Base-by-base conservation (phyloP, 1,140 invertebrate genomes). In the Mercenaria mercenaria region DNA sequence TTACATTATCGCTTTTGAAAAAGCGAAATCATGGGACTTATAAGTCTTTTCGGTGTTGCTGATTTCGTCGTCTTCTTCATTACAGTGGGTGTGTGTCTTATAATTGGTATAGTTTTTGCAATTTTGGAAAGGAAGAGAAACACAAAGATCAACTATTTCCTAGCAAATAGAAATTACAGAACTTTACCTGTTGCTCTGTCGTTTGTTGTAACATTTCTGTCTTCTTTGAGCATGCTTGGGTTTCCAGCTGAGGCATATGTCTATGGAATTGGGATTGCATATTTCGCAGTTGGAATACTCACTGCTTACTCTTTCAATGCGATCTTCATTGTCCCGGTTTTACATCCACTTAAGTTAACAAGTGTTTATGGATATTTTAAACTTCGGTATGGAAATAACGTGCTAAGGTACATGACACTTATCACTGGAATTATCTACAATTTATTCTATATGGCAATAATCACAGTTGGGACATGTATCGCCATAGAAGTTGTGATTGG, bases 171-270 rank as follows among this genome's bases (percentile, higher is more conserved):
- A 13, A 74, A 76, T 37, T 37, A 26, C n/a, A 50, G 47, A 26
- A n/a, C 29, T 23, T 56, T 85, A 29, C 83, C 83, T 47, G 3
- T 85, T 26, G 69, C 67, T 20, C 34, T 85, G 15, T 85, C 83
- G 1, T 52, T 85, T 18, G 52, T 85, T 50, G 83, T 85, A 32
- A 72, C 74, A 2, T 77, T 77, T n/a, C 37, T 2, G 43, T 77
- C 74, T 11, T 77, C 74, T 3, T 34, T 77, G 29, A 8, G 6
- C 34, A 41, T 77, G 18, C n/a, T 77, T 6, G 74, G 74, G 15
- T 77, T 77, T 77, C 74, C 74, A 6, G 74, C 74, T 10, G 74
- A 77, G 32, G 37, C 43, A 29, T 77, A 77, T 26, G 37, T 26
- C 8, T 77, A 77, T 26, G 74, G 74, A 23, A 50, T 50, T 20